Conservation (phyloP, 2,113 vertebrate species). For the Phylloscopus whistleri region DNA sequence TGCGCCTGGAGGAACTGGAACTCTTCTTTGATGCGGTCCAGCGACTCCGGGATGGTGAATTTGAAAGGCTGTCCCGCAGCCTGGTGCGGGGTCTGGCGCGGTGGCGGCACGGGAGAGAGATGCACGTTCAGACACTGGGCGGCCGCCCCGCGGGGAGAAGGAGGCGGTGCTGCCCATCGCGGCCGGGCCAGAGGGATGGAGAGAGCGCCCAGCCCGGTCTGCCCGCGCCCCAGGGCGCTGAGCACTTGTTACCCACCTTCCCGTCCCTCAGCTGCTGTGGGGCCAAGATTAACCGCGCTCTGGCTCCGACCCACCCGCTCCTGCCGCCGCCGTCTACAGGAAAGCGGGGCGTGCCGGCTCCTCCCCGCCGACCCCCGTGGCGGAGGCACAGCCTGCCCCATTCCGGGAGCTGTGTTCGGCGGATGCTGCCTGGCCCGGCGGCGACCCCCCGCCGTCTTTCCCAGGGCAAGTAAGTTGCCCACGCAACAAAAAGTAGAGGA, state of each 20-base stretch:
- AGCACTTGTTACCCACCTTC: neutral
- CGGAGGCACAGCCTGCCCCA: neutral
- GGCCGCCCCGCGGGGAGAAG: neutral
- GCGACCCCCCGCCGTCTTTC: neutral
- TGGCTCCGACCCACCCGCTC: neutral
- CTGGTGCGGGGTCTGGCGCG: constrained; percentile 85
- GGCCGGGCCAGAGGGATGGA: neutral
- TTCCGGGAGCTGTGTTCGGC: neutral
- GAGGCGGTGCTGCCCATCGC: neutral
- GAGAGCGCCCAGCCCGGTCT: neutral
- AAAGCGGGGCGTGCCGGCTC: neutral
- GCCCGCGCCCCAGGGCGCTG: neutral
- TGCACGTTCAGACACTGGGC: neutral
- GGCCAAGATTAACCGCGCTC: too few relatives aligned
- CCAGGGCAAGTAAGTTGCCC: neutral
- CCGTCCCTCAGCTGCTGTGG: neutral
- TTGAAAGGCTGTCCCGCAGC: constrained; percentile 92
- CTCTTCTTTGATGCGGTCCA: constrained; percentile 95
- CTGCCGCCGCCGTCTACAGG: neutral
- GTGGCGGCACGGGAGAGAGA: neutral
- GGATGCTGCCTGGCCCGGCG: neutral
- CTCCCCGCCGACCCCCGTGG: neutral
- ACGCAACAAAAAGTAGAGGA: neutral
- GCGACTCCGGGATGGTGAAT: constrained; percentile 92
- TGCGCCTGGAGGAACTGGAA: constrained; percentile 95